A percentile compares a stretch with the other conserved stretches of the same genome.
phyloP scores from a whole-genome alignment of 2,113 vertebrate genomes.

The Campylomormyrus numenius region DNA sequence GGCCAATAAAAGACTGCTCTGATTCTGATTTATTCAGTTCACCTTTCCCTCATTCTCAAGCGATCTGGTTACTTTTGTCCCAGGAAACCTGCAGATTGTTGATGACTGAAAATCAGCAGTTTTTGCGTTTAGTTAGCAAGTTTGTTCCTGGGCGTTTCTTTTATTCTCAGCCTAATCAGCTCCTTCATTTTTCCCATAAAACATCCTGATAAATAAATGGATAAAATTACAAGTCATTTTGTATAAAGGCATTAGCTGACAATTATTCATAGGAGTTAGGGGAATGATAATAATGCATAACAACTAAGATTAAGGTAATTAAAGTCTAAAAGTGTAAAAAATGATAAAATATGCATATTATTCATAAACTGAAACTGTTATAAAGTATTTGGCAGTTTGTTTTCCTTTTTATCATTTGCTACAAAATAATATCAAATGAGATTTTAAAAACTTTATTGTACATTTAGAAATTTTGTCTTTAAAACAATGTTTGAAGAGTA shows the following conservation, averaged over 20 bases:
- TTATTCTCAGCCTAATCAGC: not conserved
- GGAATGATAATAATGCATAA: not conserved
- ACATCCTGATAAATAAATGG: not conserved
- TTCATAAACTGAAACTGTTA: no score
- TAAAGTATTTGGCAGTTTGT: not conserved
- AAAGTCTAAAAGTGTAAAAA: not conserved
- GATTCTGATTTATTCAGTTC: not conserved
- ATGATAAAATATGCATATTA: no score
- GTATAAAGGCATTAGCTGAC: not conserved
- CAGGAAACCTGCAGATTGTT: not conserved
- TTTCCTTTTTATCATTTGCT: not conserved
- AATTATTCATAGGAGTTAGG: not conserved
- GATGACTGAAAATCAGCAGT: not conserved
- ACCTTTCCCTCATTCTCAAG: not conserved
- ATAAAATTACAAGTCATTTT: not conserved
- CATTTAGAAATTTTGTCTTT: not conserved
- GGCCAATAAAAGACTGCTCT: not conserved
- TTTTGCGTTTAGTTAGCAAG: not conserved
- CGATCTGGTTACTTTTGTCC: not conserved
- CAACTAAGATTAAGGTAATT: not conserved
- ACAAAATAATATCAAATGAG: not conserved
- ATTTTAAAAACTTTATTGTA: not conserved
- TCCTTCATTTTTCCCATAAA: not conserved
- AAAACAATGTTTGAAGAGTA: not conserved
- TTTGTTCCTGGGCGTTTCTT: not conserved